Conservation (phyloP, 2,888 invertebrate species). For the Temnothorax rugatulus region DNA sequence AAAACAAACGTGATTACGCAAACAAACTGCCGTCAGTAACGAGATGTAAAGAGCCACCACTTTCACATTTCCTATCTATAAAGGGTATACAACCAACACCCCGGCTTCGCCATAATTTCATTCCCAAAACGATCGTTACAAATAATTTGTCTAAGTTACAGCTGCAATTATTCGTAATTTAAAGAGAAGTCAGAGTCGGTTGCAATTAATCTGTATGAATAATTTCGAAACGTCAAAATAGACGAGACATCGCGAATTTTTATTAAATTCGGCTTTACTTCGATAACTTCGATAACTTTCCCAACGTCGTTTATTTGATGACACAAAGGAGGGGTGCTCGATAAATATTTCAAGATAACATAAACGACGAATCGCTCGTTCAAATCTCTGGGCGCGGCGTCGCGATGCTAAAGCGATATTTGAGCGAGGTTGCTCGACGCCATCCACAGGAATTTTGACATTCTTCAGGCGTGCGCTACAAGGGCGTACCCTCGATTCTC, state of each 20-base stretch:
- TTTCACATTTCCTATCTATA: constrained; percentile 48
- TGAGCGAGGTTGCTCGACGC: constrained; percentile 68
- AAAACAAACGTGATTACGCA: constrained; percentile 83
- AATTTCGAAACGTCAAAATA: background rate
- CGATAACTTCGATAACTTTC: background rate
- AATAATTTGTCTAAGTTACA: constrained; percentile 5
- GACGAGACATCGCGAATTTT: background rate
- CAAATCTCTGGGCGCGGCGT: constrained; percentile 61
- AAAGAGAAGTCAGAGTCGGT: background rate
- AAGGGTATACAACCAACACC: background rate
- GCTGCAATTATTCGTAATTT: constrained; percentile 4
- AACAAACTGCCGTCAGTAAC: constrained; percentile 66
- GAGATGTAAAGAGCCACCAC: constrained; percentile 58
- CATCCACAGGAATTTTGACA: constrained; percentile 68
- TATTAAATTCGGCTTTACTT: background rate
- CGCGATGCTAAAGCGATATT: constrained; percentile 69
- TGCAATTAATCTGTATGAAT: background rate
- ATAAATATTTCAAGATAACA: constrained; percentile 74
- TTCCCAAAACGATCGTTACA: constrained; percentile 14
- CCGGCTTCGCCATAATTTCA: background rate
- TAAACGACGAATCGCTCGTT: constrained; percentile 64
- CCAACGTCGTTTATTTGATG: constrained; percentile 4
- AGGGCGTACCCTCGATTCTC: constrained; percentile 58
- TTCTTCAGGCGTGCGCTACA: constrained; percentile 62
- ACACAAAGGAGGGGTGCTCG: background rate